Evolutionary conservation across 2,888 invertebrate genomes (phyloP).

Genomic region (Amblyteles armatorius): DNA sequence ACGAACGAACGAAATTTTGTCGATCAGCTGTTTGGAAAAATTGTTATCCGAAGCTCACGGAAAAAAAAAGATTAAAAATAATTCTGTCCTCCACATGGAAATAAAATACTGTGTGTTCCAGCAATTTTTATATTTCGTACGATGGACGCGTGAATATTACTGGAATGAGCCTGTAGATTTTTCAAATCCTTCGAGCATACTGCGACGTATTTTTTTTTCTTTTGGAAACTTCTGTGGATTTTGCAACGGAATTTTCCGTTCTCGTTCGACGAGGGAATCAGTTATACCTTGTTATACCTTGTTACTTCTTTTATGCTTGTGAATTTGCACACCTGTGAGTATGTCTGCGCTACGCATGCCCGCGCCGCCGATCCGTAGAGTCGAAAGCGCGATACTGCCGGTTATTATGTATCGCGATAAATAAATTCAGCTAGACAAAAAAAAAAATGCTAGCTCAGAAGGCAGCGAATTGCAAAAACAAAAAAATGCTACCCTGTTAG

Average conservation of each 20-base stretch:
- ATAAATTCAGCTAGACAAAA: neutral
- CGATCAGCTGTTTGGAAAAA: neutral
- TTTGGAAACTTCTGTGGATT: too few species aligned
- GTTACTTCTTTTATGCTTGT: neutral
- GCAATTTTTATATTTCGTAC: too few species aligned
- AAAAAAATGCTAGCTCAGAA: neutral
- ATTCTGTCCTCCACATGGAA: too few species aligned
- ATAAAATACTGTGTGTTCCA: too few species aligned
- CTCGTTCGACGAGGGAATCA: too few species aligned
- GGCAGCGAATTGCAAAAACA: neutral
- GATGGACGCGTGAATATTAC: neutral
- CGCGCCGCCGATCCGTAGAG: neutral
- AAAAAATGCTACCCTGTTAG: slow-evolving; percentile 4
- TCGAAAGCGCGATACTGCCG: neutral
- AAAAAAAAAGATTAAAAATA: neutral
- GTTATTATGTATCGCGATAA: neutral
- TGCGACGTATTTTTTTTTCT: neutral
- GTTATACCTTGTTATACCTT: too few species aligned
- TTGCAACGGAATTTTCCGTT: too few species aligned
- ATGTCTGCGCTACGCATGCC: slow-evolving; percentile 2
- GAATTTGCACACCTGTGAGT: slow-evolving; percentile 16
- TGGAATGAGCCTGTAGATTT: neutral
- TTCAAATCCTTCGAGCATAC: neutral
- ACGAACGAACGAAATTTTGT: too few species aligned
- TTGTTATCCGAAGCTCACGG: neutral